Evolutionary conservation across 2,888 invertebrate genomes (phyloP).

Genomic region (Conops quadrifasciatus): DNA sequence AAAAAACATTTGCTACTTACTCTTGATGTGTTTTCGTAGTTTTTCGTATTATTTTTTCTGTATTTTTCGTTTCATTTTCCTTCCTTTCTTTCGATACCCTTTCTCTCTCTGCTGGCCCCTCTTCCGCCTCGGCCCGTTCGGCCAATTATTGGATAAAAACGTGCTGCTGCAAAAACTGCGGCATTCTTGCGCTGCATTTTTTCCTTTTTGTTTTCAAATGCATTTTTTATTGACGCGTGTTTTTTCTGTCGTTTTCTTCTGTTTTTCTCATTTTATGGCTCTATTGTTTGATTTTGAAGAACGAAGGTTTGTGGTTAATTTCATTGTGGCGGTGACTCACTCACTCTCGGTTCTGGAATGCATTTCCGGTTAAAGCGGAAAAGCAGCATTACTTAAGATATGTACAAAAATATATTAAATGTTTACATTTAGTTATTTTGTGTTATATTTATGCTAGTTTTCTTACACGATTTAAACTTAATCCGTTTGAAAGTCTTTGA

Average conservation of each 20-base stretch:
- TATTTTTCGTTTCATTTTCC: background rate
- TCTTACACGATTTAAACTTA: too few species aligned
- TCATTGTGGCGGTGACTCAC: background rate
- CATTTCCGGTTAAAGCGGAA: background rate
- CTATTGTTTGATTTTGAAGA: background rate
- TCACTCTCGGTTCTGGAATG: background rate
- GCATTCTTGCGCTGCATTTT: background rate
- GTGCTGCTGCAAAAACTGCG: background rate
- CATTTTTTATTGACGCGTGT: background rate
- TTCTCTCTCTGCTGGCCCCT: background rate
- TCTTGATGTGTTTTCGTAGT: slow-evolving; percentile 5
- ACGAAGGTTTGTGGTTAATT: background rate
- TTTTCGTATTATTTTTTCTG: slow-evolving; percentile 1
- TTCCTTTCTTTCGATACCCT: background rate
- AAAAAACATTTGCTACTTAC: background rate
- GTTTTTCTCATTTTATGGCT: slow-evolving; percentile 8
- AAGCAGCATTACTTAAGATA: too few species aligned
- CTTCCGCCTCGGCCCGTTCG: background rate
- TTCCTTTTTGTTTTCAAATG: background rate
- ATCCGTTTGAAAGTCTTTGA: too few species aligned
- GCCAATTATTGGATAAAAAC: background rate
- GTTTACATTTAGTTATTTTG: too few species aligned
- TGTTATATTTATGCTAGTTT: too few species aligned
- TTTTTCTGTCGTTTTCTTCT: background rate
- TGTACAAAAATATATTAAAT: too few species aligned